Evolutionary conservation across 2,797 vertebrate species (phyloP), one percentile per base, ranked within the genome.

Genomic region (Sternotherus odoratus): DNA sequence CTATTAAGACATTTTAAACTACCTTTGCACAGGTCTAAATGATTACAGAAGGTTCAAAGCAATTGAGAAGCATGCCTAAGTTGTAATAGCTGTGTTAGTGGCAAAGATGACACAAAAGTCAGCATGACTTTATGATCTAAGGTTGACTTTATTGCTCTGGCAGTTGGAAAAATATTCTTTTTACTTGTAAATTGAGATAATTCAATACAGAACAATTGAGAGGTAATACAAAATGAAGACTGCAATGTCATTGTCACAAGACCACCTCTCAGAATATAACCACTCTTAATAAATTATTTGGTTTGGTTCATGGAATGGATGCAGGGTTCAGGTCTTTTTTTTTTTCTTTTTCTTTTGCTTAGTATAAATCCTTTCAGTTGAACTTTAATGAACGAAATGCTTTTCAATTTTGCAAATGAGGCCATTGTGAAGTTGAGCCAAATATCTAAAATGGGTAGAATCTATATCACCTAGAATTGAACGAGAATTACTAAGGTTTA

Each of bases 401-500:
- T 86, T 94, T 91, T 69, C 36, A 72, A 36, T 91, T 95, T 90
- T 88, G 51, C 39, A 90, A 88, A 91, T 69, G 8, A 92, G 13
- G 5, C 12, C 30, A 5, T 90, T 85, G 83, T 6, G 90, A 91
- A 85, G 69, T 72, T 82, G n/a, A 85, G n/a, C 56, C 86, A 83
- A 92, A 57, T 85, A 87, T 83, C 24, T 84, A 75, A 81, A 92
- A 87, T 3, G 36, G 9, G 2, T 91, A 88, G 83, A 92, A 93
- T 79, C 74, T 93, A 88, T 63, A 95, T 4, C 1, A 12, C 1
- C 17, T 75, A 85, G 80, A 95, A 93, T 12, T 85, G 80, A 83
- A 36, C 91, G 80, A 93, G 93, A 94, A 93, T 89, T 92, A 90
- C 1, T 11, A n/a, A 92, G 15, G 48, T 4, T 91, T 92, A 74